A percentile compares a stretch with the other conserved stretches of the same genome.
Evolutionary conservation across 2,888 invertebrate species (phyloP).

Genomic region (Drosophila merina): DNA sequence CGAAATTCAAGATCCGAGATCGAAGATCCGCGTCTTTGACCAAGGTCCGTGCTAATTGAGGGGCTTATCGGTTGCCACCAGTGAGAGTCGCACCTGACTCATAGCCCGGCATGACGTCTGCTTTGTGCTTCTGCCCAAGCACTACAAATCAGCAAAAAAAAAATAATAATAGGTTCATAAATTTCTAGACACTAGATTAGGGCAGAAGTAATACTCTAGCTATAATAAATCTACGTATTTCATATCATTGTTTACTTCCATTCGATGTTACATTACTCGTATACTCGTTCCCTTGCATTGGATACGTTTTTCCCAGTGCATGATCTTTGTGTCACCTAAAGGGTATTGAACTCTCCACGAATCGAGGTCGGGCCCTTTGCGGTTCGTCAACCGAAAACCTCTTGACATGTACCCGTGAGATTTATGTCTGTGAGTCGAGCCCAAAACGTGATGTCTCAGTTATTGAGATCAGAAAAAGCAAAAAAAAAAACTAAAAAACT

Average conservation of each 20-base stretch:
- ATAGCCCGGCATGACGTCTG: conserved; percentile 13
- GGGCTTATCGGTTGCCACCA: conserved; percentile 13
- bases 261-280: not conserved
- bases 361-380: conserved; percentile 2
- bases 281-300: not conserved
- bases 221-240: not conserved
- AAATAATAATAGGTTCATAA: not conserved
- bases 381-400: conserved; percentile 1
- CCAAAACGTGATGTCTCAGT: not conserved
- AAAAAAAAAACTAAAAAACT: too few relatives aligned
- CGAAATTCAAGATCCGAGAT: not conserved
- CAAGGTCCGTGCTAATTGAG: conserved; percentile 36
- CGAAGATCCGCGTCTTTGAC: conserved; percentile 25
- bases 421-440: not conserved
- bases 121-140: too few relatives aligned
- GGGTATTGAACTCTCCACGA: conserved; percentile 5
- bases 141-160: too few relatives aligned
- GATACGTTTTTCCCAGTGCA: not conserved
- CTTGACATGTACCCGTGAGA: conserved; percentile 10
- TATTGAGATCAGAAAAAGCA: not conserved
- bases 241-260: not conserved
- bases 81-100: conserved; percentile 18
- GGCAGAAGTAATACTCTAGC: too few relatives aligned
- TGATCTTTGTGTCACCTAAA: not conserved
- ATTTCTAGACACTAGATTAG: not conserved